A percentile compares a stretch with the other conserved stretches of the same genome.
phyloP scores from a whole-genome alignment of 2,113 vertebrate genomes.

The Odontophorus gujanensis region DNA sequence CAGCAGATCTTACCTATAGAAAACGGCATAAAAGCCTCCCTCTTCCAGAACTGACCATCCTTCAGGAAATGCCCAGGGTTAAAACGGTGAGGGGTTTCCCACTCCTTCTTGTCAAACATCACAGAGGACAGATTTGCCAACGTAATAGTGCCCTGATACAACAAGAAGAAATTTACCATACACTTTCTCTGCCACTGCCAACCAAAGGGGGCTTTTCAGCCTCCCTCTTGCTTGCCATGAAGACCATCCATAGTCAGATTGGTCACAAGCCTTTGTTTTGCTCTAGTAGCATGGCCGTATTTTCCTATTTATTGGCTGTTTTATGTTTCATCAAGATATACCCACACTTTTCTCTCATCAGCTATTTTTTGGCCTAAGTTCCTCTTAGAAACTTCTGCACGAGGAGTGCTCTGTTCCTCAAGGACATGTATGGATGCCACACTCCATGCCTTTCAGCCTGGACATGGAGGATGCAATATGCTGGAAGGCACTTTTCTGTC shows the following conservation, averaged over 20 bases:
- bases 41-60: conserved; percentile 82
- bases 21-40: conserved; percentile 85
- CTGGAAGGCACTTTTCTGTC: not conserved
- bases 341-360: fast-evolving
- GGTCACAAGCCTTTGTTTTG: not conserved
- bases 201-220: not conserved
- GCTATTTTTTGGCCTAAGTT: not conserved
- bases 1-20: conserved; percentile 78
- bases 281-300: too few relatives aligned
- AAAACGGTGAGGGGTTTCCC: conserved; percentile 82
- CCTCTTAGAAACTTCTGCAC: not conserved
- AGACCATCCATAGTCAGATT: not conserved
- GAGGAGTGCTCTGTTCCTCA: not conserved
- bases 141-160: conserved; percentile 71
- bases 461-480: fast-evolving
- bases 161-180: not conserved
- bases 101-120: conserved; percentile 82
- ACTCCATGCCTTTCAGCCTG: fast-evolving
- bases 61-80: conserved; percentile 89
- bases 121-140: conserved; percentile 72
- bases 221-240: fast-evolving
- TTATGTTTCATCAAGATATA: too few relatives aligned
- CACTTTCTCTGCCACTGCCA: not conserved
- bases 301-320: not conserved
- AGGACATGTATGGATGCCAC: fast-evolving